A percentile compares a stretch with the other conserved stretches of the same genome.
Conservation (phyloP, 2,113 vertebrate genomes). For the Phoxinus phoxinus region DNA sequence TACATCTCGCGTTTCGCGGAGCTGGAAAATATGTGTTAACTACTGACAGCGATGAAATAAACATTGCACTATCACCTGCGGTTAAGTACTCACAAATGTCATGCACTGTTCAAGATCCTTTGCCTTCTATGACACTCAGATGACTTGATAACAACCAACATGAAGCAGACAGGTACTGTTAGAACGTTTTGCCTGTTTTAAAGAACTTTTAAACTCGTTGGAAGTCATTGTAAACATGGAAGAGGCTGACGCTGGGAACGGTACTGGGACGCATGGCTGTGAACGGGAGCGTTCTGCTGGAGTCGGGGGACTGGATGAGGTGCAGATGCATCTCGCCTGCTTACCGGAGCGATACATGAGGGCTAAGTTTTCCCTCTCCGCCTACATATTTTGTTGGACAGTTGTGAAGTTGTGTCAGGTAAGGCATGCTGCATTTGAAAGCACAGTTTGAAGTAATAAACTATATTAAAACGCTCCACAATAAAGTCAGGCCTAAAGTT, state of each 20-base stretch:
- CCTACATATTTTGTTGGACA: conserved; percentile 66
- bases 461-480: not conserved
- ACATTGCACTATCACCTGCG: not conserved
- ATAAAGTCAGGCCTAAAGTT: not conserved
- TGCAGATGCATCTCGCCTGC: conserved; percentile 66
- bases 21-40: conserved; percentile 27
- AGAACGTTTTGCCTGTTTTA: not conserved
- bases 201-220: not conserved
- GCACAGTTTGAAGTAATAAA: not conserved
- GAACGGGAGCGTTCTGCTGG: not conserved
- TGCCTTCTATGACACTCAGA: not conserved
- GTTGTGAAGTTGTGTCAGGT: conserved; percentile 75
- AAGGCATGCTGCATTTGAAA: conserved; percentile 53
- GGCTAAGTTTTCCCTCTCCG: conserved; percentile 66
- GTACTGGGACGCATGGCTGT: not conserved
- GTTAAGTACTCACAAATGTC: not conserved
- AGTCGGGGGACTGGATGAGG: conserved; percentile 21
- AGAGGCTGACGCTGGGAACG: not conserved
- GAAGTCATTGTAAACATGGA: conserved; percentile 23
- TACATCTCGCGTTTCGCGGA: not conserved
- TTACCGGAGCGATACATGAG: conserved; percentile 68
- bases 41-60: conserved; percentile 16
- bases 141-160: not conserved
- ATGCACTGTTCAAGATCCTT: not conserved
- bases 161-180: not conserved